Evolutionary conservation across 2,113 vertebrate genomes (phyloP), one percentile per base, ranked within the genome.

Genomic region (Myotis lucifugus): DNA sequence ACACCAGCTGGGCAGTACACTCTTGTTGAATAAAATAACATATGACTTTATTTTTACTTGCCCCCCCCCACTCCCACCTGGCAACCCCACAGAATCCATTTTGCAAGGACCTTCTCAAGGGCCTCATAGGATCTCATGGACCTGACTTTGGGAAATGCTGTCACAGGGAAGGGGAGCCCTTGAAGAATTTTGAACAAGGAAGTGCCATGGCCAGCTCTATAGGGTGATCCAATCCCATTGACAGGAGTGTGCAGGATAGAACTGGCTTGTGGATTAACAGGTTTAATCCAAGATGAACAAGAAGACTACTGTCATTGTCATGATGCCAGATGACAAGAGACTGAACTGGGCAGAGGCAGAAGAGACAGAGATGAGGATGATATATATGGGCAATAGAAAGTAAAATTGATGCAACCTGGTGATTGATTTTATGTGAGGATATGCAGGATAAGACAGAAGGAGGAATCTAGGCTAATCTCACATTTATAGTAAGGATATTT

Each of bases 201-300:
- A 93, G 52, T 52, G 94, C 37, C 23, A 6, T 3, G 17, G 15
- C 67, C 69, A 52, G 40, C 54, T 70, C 27, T 13, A 54, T 54
- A 2, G 18, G 17, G 50, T 40, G 46, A 25, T 42, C 86, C 67
- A 15, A 15, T 66, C 78, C 77, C 72, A 73, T 70, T 77, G 72
- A 64, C 85, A 64, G 19, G 46, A 4, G 32, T 29, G 42, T 19
- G 14, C 77, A 52, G 32, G 61, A 42, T 29, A 82, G 86, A 69
- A 77, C 37, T 85, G 66, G 84, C 76, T 92, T 50, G 21, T 37
- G 84, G 87, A 90, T 95, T 48, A 90, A 8, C 81, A 48, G 64
- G 70, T 67, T 87, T 72, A n/a, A 76, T 79, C 72, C 12, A 52
- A 94, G 96, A 90, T 77, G 76, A 95, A 93, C 81, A n/a, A 64